Percentiles rank a stretch among this genome's conserved stretches.
phyloP scores from a whole-genome alignment of 64 coral and sea anemone species.

The Montipora foliosa region DNA sequence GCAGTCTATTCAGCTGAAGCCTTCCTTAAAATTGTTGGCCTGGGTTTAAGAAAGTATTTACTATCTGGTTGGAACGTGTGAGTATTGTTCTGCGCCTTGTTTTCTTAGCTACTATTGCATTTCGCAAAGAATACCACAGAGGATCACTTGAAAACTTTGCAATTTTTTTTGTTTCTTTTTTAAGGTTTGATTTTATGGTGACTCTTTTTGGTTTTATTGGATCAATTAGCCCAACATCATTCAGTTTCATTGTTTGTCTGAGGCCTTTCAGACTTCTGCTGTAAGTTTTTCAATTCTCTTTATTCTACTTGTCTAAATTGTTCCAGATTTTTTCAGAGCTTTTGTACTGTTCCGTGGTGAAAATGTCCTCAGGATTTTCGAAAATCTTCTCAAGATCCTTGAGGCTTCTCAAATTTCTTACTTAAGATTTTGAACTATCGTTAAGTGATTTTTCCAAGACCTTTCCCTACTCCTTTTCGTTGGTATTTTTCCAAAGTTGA shows the following conservation, averaged over 20 bases:
- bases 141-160: not conserved
- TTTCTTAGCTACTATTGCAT: not conserved
- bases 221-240: slow-evolving; percentile 69
- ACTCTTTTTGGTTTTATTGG: slow-evolving; percentile 86
- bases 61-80: slow-evolving; percentile 92
- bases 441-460: too few relatives aligned
- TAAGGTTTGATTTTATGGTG: slow-evolving; percentile 94
- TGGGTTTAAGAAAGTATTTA: slow-evolving; percentile 85
- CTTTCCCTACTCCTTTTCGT: too few relatives aligned
- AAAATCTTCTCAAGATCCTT: too few relatives aligned
- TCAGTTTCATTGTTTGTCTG: slow-evolving; percentile 84
- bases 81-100: slow-evolving; percentile 9
- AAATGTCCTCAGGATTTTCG: too few relatives aligned
- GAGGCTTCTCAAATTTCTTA: too few relatives aligned
- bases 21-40: slow-evolving; percentile 82
- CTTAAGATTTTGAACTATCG: too few relatives aligned
- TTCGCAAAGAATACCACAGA: not conserved
- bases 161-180: not conserved
- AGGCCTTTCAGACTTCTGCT: slow-evolving; percentile 84
- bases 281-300: slow-evolving; percentile 59
- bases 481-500: too few relatives aligned
- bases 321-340: not conserved
- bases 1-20: slow-evolving; percentile 92
- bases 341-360: not conserved
- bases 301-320: not conserved